Evolutionary conservation across 1,140 invertebrate species (phyloP), one percentile per base, ranked within the genome.

Genomic region (Carcinoscorpius rotundicauda): DNA sequence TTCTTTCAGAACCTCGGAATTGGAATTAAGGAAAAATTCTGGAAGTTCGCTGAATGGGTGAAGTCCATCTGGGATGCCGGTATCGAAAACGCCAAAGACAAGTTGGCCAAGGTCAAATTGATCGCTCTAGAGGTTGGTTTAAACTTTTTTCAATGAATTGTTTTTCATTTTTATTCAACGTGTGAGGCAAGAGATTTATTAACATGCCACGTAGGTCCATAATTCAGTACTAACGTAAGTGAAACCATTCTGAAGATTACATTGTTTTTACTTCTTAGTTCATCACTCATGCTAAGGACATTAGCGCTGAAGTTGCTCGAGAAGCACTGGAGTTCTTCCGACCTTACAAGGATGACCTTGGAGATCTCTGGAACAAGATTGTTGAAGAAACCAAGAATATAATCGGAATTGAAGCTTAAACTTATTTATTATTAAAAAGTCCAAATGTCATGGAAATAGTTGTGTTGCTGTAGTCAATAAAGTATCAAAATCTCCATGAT

Each of bases 341-440:
- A 49, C 64, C 64, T 49, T 68, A 68, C 67, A 68, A 66, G 61
- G 61, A 68, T 52, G 67, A 68, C 29, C 52, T 68, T 50, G 67
- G 67, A n/a, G 11, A 4, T 9, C 61, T 68, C 2, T 68, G 65
- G 49, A 63, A 68, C 10, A 61, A 68, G 51, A 56, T 66, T 3
- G 59, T 64, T 1, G 62, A 67, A 1, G 60, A 49, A 8, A 29
- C 62, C 49, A 67, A 67, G 51, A 60, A 67, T 56, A 62, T 58
- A 6, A 66, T 66, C 29, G 65, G 65, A 63, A 63, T 29, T 29
- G 29, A 29, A 29, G 29, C 29, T 29, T 29, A 29, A 29, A 29
- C 29, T 29, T 29, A 29, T 29, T 29, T 29, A 29, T 29, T 29
- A 29, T 29, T 29, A 29, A 29, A 29, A 29, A 29, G 29, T 29